Evolutionary conservation across 2,888 invertebrate genomes (phyloP), one percentile per base, ranked within the genome.

Genomic region (Brachylomia viminalis): DNA sequence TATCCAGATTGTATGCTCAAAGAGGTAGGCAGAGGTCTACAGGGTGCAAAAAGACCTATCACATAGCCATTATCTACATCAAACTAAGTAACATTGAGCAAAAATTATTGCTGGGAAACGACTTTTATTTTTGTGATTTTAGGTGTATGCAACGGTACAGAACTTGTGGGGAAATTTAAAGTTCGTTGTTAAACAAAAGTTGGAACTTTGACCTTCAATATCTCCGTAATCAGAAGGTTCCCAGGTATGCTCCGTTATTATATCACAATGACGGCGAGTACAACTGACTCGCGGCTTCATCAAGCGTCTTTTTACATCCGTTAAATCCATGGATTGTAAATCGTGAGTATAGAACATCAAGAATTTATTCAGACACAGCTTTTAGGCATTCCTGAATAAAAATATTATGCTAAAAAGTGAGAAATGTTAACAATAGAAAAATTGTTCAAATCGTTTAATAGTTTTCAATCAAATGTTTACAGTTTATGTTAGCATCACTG

Each of bases 381-480:
- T 20, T 49, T n/a, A 52, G 23, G 8, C 15, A 61, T 23, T 33
- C 23, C n/a, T 30, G 7, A 38, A 33, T 49, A 49, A n/a, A 30
- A n/a, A 6, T 2, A 11, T 11, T 27, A 54, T 45, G 30, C 38
- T 45, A 65, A 45, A 64, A 42, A 2, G 13, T 27, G 20, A 20
- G 0, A 13, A 61, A 54, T 33, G 23, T 52, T n/a, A 47, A 80
- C 52, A 74, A 62, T 38, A 30, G 20, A 54, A 65, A 17, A 54
- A 68, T n/a, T 7, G 11, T 11, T 2, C 38, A 20, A 20, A 27
- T 70, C 69, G 47, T 76, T 66, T 42, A 15, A 56, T 27, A 52
- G 77, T 38, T 61, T 23, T 75, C 47, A 38, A 47, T 58, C 1
- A 75, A 66, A 8, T 75, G 38, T 75, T 75, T 75, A 75, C 56